Percentiles rank a stretch among this genome's conserved stretches.
These are phyloP conservation scores for Drosophila mauritiana DNA, from an alignment of 1,140 invertebrate species.

Conservation along the genomic window DNA sequence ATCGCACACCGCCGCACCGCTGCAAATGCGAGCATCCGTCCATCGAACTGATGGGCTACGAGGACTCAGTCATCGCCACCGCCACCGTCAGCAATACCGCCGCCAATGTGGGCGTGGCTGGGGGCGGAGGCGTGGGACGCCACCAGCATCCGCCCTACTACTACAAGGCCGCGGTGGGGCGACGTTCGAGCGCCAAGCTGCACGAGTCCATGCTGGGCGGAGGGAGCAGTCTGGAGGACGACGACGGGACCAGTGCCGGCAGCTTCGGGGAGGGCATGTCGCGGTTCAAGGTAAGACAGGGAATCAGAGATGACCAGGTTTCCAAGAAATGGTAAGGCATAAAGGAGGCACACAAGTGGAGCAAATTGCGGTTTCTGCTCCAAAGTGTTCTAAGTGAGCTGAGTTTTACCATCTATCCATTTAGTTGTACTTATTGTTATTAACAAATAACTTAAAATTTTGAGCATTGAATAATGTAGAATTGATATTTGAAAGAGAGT, in stretches of 20 bases:
- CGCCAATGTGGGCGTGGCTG: slow-evolving; percentile 32
- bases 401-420: too few species aligned
- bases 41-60: slow-evolving; percentile 73
- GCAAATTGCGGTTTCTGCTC: too few species aligned
- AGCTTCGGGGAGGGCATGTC: slow-evolving; percentile 64
- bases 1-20: slow-evolving; percentile 67
- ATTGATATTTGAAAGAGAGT: too few species aligned
- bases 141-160: slow-evolving; percentile 77
- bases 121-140: slow-evolving; percentile 31
- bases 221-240: slow-evolving; percentile 66
- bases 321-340: not conserved
- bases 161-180: slow-evolving; percentile 54
- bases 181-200: slow-evolving; percentile 62
- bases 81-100: slow-evolving; percentile 46
- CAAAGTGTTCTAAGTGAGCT: too few species aligned
- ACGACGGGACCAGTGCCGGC: slow-evolving; percentile 66
- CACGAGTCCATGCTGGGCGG: slow-evolving; percentile 74
- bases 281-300: slow-evolving; percentile 68
- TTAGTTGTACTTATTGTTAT: too few species aligned
- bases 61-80: slow-evolving; percentile 55
- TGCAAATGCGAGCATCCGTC: slow-evolving; percentile 78
- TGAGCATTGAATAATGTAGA: too few species aligned
- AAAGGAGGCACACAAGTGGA: too few species aligned
- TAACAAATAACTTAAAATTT: too few species aligned
- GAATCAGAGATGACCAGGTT: slow-evolving; percentile 4